These are phyloP conservation scores for Odontophorus gujanensis DNA, from an alignment of 2,113 vertebrate species.

Conservation along the genomic window DNA sequence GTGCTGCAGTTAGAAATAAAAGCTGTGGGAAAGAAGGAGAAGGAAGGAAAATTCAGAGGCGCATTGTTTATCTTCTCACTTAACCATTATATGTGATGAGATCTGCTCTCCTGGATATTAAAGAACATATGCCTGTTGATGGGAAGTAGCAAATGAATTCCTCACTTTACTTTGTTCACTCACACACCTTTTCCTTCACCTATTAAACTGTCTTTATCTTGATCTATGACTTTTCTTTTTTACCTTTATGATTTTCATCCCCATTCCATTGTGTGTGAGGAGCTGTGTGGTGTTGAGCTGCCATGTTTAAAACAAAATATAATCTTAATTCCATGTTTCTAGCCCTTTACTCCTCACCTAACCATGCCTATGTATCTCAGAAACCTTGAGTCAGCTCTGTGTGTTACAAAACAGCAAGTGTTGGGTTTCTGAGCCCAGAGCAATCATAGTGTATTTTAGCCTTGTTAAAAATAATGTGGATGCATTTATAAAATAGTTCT, in stretches of 20 bases:
- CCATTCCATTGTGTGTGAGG: neutral
- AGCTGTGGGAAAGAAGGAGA: neutral
- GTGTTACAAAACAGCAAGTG: neutral
- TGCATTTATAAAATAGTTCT: neutral
- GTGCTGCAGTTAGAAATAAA: neutral
- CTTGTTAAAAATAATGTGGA: neutral
- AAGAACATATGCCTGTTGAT: neutral
- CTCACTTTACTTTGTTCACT: neutral
- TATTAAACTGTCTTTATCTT: neutral
- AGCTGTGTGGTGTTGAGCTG: neutral
- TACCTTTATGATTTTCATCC: neutral
- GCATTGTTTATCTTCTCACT: neutral
- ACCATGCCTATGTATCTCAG: neutral
- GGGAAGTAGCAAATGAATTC: neutral
- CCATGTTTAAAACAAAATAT: neutral
- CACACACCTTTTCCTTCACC: neutral
- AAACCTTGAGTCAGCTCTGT: neutral
- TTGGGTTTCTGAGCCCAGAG: neutral
- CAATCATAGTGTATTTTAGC: neutral
- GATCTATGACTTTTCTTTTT: neutral
- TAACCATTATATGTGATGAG: neutral
- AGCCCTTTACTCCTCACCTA: neutral
- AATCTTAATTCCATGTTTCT: neutral
- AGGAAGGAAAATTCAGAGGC: neutral
- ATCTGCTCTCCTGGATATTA: neutral